Base-by-base conservation (phyloP, 2,888 invertebrate genomes). In the Yponomeuta cagnagella region DNA sequence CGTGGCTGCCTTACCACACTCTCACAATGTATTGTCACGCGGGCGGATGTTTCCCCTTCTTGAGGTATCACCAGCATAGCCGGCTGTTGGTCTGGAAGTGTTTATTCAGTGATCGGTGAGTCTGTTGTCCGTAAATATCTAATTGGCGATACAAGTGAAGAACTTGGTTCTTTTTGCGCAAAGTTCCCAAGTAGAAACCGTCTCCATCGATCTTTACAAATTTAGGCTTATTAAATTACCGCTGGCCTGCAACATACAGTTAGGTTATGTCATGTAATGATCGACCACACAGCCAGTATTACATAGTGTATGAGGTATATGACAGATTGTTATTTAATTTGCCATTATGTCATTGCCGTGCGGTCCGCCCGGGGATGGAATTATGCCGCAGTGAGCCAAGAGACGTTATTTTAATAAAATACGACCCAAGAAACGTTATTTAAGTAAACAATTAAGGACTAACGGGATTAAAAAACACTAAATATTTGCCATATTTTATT, bases 211-310 rank as follows among this genome's bases (percentile, higher is more conserved):
- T 58, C 12, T 15, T 58, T 58, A 58, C 3, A 58, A 58, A 15
- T 58, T 58, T 58, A 58, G 52, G 52, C 15, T 58, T 15, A 58
- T 58, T 58, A 58, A 58, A 58, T 58, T 58, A 58, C 52, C 15
- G 52, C 52, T 15, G 52, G 15, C 15, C 30, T 33, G 33, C 65
- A 31, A 33, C 31, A 2, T 65, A 12, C 12, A 30, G 65, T 33
- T 12, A 65, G n/a, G 65, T 65, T 65, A 65, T 65, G 65, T 65
- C 65, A 65, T 65, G 33, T 65, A 65, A 65, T 65, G 65, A 65
- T 4, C 10, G 64, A 12, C 10, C 10, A 10, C 43, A 8, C 43
- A 43, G 2, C 63, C 30, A 33, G 10, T 65, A 10, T 65, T 31
- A 65, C 33, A 65, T 33, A 65, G 12, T 33, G 30, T 65, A 33